phyloP scores from a whole-genome alignment of 1,140 invertebrate species.

The Drosophila miranda region DNA sequence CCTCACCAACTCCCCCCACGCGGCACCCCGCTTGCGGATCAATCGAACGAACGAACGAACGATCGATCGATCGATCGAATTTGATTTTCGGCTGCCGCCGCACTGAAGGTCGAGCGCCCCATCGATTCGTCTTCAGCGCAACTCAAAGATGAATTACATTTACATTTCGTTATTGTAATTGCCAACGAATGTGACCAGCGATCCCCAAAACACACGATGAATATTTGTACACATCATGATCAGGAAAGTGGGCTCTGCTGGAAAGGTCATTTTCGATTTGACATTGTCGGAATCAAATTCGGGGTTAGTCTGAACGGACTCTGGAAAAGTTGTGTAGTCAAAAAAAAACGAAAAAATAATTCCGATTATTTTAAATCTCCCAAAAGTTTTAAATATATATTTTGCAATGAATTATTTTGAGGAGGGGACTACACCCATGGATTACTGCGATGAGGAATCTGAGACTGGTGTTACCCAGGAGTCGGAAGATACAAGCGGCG shows the following conservation, averaged over 20 bases:
- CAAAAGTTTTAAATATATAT: background rate
- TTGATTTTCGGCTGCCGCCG: conserved; percentile 33
- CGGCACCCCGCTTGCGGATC: conserved; percentile 33
- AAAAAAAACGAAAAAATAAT: too few species aligned
- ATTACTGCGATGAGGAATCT: background rate
- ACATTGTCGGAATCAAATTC: conserved; percentile 21
- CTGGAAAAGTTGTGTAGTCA: conserved; percentile 11
- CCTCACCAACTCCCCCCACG: conserved; percentile 8
- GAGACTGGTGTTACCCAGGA: conserved; percentile 1
- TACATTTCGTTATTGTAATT: conserved; percentile 67
- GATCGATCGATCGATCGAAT: conserved; percentile 55
- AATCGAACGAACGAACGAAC: conserved; percentile 34
- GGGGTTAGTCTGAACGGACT: conserved; percentile 17
- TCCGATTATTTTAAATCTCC: background rate
- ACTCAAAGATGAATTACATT: conserved; percentile 70
- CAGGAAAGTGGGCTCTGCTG: conserved; percentile 19
- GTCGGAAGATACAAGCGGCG: background rate
- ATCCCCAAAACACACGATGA: conserved; percentile 9
- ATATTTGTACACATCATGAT: conserved; percentile 6
- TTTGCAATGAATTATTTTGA: conserved; percentile 23
- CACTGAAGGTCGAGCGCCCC: conserved; percentile 54
- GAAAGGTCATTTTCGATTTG: conserved; percentile 31
- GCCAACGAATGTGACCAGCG: conserved; percentile 48
- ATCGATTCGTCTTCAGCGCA: conserved; percentile 43
- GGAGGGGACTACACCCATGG: conserved; percentile 31